Percentiles rank a stretch among this genome's conserved stretches.
phyloP scores from a whole-genome alignment of 2,888 invertebrate species.

The Dryocosmus kuriphilus region DNA sequence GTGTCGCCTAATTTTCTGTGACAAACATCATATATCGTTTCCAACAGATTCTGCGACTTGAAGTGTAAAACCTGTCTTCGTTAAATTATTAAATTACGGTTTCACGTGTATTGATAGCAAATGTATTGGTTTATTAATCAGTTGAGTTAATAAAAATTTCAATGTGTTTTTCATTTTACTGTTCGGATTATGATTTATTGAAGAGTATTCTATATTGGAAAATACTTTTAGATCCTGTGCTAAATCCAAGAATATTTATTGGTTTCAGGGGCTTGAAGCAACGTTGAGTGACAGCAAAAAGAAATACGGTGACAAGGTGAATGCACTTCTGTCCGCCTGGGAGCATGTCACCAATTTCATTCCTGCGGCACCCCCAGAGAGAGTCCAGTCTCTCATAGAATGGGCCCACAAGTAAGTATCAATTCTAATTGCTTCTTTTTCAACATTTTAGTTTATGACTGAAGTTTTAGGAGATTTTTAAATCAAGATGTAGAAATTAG shows the following conservation, averaged over 20 bases:
- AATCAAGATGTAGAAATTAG: no score
- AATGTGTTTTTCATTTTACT: background rate
- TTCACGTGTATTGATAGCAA: no score
- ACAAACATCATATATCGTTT: no score
- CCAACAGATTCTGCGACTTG: no score
- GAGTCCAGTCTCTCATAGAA: constrained; percentile 76
- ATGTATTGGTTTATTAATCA: background rate
- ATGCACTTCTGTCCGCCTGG: constrained; percentile 78
- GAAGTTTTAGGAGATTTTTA: no score
- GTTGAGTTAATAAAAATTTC: background rate
- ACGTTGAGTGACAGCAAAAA: constrained; percentile 78
- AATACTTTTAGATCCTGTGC: background rate
- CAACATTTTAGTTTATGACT: no score
- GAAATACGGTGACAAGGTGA: constrained; percentile 78
- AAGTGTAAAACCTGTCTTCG: no score
- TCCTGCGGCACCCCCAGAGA: constrained; percentile 74
- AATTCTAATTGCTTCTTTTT: background rate
- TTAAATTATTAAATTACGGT: no score
- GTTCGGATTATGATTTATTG: background rate
- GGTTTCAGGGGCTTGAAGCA: constrained; percentile 77
- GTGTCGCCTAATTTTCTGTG: no score
- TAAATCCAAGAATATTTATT: constrained; percentile 20
- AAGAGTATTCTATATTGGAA: background rate
- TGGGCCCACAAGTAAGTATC: constrained; percentile 76
- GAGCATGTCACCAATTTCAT: constrained; percentile 77